Evolutionary conservation across 2,888 invertebrate species (phyloP).

Genomic region (Metallyticus violacea): DNA sequence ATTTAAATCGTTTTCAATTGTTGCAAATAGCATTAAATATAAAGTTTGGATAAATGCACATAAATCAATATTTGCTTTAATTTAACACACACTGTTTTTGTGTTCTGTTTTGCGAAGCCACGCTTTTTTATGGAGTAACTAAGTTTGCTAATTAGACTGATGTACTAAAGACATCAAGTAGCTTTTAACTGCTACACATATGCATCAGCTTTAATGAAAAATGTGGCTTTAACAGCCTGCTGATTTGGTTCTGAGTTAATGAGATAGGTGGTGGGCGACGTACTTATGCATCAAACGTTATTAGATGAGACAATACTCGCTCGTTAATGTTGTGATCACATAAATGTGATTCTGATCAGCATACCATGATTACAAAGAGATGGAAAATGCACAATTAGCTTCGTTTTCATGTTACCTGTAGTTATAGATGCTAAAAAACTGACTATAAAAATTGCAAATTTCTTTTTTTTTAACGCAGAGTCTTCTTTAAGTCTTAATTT

Average conservation of each 20-base stretch:
- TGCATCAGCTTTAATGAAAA: neutral
- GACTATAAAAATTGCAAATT: no score
- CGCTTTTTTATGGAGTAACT: no score
- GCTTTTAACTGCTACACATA: neutral
- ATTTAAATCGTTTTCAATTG: neutral
- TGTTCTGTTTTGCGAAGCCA: neutral
- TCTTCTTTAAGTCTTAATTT: no score
- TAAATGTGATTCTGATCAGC: neutral
- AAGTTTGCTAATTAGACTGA: no score
- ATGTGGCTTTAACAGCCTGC: neutral
- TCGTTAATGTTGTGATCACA: neutral
- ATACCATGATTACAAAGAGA: neutral
- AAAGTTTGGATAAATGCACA: no score
- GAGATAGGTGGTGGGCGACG: neutral
- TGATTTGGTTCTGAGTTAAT: neutral
- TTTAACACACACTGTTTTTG: neutral
- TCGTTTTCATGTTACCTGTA: neutral
- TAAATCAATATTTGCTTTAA: neutral
- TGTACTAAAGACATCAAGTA: neutral
- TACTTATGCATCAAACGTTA: neutral
- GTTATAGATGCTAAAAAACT: no score
- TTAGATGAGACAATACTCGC: neutral
- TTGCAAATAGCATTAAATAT: no score
- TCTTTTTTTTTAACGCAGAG: no score
- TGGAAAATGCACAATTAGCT: neutral